Evolutionary conservation across 1,140 invertebrate genomes (phyloP).

Genomic region (Drosophila micromelanica): DNA sequence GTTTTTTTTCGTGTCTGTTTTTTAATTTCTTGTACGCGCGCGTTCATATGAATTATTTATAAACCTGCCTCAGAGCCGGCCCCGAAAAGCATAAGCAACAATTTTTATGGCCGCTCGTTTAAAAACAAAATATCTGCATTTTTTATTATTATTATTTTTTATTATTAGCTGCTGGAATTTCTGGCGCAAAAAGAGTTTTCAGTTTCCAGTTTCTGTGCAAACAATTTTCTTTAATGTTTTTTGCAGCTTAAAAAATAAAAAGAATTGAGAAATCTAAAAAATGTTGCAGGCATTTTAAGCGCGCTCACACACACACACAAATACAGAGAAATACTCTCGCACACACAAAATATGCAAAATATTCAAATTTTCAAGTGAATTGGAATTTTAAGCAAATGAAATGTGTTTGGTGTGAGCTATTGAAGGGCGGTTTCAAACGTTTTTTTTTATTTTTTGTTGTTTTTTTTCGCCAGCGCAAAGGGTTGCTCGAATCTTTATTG

Average conservation of each 20-base stretch:
- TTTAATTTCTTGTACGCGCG: slow-evolving; percentile 73
- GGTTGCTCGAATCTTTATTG: slow-evolving; percentile 43
- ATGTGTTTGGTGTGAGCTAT: slow-evolving; percentile 54
- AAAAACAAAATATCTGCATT: slow-evolving; percentile 49
- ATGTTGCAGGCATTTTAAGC: slow-evolving; percentile 46
- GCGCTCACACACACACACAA: slow-evolving; percentile 25
- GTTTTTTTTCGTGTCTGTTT: slow-evolving; percentile 22
- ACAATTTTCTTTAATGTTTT: slow-evolving; percentile 68
- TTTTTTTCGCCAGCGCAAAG: slow-evolving; percentile 41
- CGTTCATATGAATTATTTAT: slow-evolving; percentile 78
- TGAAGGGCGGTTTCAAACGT: slow-evolving; percentile 30
- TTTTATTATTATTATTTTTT: slow-evolving; percentile 66
- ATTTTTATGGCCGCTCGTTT: slow-evolving; percentile 64
- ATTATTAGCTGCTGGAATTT: slow-evolving; percentile 75
- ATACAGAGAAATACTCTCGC: slow-evolving; percentile 12
- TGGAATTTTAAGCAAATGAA: slow-evolving; percentile 80
- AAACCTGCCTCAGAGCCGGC: slow-evolving; percentile 51
- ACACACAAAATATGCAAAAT: slow-evolving; percentile 72
- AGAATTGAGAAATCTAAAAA: slow-evolving; percentile 48
- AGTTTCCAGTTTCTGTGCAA: slow-evolving; percentile 49
- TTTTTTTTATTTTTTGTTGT: neutral
- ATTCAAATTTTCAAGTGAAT: slow-evolving; percentile 77
- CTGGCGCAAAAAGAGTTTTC: slow-evolving; percentile 32
- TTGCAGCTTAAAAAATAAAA: slow-evolving; percentile 20
- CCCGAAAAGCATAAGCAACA: slow-evolving; percentile 67